Conservation (phyloP, 2,888 invertebrate species). For the Alcis repandata region DNA sequence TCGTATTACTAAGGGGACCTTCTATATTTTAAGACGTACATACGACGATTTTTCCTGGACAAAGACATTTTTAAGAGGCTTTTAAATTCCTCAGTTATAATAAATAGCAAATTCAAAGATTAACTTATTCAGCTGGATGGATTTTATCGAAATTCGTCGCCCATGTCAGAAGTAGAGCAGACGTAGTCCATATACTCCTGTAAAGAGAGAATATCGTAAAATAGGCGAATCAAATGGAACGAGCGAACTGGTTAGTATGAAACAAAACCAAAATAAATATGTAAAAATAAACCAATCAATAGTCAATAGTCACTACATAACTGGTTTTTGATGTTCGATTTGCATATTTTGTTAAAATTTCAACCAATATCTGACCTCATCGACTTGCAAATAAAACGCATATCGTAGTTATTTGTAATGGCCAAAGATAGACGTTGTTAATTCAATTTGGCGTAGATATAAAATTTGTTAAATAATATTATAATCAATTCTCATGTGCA, state of each 20-base stretch:
- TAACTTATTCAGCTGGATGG: no score
- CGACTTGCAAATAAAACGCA: slow-evolving; percentile 21
- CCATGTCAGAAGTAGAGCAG: no score
- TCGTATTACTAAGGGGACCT: no score
- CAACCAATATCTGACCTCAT: slow-evolving; percentile 11
- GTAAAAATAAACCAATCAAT: not conserved
- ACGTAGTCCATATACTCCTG: no score
- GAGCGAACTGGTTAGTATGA: not conserved
- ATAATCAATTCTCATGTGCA: not conserved
- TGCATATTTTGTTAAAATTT: not conserved
- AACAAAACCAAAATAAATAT: not conserved
- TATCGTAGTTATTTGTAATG: slow-evolving; percentile 8
- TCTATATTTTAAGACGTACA: no score
- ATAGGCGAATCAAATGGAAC: no score
- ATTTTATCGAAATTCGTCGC: no score
- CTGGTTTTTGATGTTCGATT: not conserved
- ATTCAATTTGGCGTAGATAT: slow-evolving; percentile 1
- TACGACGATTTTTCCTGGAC: no score
- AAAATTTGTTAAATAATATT: slow-evolving; percentile 4
- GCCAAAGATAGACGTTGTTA: slow-evolving; percentile 6
- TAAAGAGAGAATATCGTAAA: no score
- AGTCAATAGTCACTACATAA: not conserved
- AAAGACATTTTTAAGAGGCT: no score
- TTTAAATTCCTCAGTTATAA: no score
- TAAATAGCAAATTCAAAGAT: no score